phyloP scores from a whole-genome alignment of 2,113 vertebrate genomes.

The Pan paniscus region DNA sequence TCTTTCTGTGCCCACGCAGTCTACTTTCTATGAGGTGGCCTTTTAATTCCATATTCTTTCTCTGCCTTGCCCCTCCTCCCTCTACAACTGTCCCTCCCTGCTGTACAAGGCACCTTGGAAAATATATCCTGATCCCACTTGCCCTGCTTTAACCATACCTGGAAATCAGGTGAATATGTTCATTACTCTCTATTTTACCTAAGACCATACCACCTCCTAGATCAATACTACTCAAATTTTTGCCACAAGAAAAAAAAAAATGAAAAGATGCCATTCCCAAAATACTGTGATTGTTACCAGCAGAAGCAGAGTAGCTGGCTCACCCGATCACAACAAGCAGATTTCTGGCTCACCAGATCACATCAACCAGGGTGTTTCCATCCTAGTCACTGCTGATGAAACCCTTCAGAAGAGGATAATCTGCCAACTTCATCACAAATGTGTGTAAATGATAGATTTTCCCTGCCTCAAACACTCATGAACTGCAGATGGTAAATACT shows the following conservation, averaged over 20 bases:
- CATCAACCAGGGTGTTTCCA: neutral
- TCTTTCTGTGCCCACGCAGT: neutral
- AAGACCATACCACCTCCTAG: neutral
- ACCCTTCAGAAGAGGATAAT: neutral
- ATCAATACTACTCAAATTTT: neutral
- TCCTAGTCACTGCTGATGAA: neutral
- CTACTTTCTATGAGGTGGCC: neutral
- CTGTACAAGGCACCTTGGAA: neutral
- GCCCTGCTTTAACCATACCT: neutral
- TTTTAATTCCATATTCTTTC: neutral
- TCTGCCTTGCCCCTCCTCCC: neutral
- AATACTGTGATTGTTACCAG: neutral
- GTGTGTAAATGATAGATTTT: conserved; percentile 43
- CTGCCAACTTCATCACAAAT: conserved; percentile 55
- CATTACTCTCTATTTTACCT: neutral
- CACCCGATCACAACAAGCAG: neutral
- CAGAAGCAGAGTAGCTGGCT: neutral
- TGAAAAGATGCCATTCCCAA: neutral
- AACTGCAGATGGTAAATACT: conserved; percentile 53
- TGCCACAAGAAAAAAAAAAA: neutral
- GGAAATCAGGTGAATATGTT: neutral
- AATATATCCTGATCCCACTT: neutral
- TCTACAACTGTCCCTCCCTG: neutral
- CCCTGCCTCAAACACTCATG: conserved; percentile 51
- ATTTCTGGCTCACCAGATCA: conserved; percentile 1